Conservation (phyloP, 2,797 vertebrate species). For the Otolemur crassicaudatus region DNA sequence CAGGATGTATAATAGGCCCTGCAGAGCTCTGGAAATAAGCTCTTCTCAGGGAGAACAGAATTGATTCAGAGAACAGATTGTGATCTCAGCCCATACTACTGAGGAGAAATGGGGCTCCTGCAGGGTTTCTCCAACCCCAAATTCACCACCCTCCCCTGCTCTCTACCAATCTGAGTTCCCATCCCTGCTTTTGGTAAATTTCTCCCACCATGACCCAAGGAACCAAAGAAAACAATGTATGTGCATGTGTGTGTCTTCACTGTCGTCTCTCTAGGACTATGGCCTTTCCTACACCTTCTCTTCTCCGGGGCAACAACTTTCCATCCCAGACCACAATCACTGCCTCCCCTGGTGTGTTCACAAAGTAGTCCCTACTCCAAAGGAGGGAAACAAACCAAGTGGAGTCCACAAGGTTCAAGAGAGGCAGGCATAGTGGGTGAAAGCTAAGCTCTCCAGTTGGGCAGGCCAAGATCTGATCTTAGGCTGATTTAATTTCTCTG, state of each 20-base stretch:
- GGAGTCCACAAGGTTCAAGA: neutral
- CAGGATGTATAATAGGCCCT: neutral
- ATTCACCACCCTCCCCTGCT: neutral
- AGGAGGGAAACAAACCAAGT: neutral
- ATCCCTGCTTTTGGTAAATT: neutral
- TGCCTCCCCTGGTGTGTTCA: neutral
- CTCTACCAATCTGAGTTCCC: neutral
- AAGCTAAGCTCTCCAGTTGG: neutral
- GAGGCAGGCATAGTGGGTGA: neutral
- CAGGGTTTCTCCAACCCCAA: neutral
- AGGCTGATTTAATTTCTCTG: neutral
- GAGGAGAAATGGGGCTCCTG: neutral
- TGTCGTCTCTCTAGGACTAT: neutral
- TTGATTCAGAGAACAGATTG: neutral
- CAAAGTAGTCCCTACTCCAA: neutral
- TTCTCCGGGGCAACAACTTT: neutral
- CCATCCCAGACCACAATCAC: neutral
- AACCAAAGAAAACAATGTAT: neutral
- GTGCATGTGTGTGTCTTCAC: neutral
- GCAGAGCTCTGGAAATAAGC: conserved; percentile 23
- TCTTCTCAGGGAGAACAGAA: neutral
- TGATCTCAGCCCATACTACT: neutral
- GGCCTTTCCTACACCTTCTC: neutral
- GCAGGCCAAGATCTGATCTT: neutral
- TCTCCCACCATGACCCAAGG: neutral